Evolutionary conservation across 1,140 invertebrate genomes (phyloP).

Genomic region (Idris sp.): DNA sequence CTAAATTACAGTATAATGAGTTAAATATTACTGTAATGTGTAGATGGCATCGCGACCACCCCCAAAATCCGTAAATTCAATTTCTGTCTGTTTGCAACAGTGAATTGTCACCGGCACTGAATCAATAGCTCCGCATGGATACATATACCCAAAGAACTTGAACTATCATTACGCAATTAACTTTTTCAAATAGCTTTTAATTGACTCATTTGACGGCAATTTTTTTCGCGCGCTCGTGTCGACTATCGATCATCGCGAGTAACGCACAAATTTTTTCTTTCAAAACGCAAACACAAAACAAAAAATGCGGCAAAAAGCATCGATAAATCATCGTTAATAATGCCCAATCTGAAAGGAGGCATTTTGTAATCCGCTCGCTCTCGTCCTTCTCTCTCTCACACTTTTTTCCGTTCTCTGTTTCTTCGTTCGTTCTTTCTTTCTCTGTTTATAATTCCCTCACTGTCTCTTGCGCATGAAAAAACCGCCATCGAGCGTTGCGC

Average conservation of each 20-base stretch:
- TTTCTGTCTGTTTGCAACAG: too few relatives aligned
- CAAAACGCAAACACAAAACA: constrained; percentile 35
- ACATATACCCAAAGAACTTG: constrained; percentile 23
- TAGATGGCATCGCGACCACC: too few relatives aligned
- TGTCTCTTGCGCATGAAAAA: constrained; percentile 21
- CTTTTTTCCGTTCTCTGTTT: constrained; percentile 3
- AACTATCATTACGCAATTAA: constrained; percentile 32
- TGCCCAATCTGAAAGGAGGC: constrained; percentile 40
- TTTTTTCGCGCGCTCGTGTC: constrained; percentile 17
- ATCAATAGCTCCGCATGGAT: constrained; percentile 31
- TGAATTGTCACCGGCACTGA: constrained; percentile 4
- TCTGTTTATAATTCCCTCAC: constrained; percentile 1
- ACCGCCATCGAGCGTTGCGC: constrained; percentile 33
- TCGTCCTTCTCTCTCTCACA: not conserved
- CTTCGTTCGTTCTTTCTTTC: constrained; percentile 4
- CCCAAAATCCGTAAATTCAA: too few relatives aligned
- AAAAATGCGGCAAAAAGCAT: too few relatives aligned
- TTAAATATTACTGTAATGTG: too few relatives aligned
- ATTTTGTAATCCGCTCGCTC: constrained; percentile 32
- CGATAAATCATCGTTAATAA: constrained; percentile 53
- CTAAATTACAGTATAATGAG: too few relatives aligned
- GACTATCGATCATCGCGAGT: constrained; percentile 42
- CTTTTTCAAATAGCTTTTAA: constrained; percentile 38
- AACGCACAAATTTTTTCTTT: constrained; percentile 29
- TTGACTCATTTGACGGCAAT: constrained; percentile 41